A percentile compares a stretch with the other conserved stretches of the same genome.
Evolutionary conservation across 1,140 invertebrate genomes (phyloP).

Genomic region (Triops longicaudatus): DNA sequence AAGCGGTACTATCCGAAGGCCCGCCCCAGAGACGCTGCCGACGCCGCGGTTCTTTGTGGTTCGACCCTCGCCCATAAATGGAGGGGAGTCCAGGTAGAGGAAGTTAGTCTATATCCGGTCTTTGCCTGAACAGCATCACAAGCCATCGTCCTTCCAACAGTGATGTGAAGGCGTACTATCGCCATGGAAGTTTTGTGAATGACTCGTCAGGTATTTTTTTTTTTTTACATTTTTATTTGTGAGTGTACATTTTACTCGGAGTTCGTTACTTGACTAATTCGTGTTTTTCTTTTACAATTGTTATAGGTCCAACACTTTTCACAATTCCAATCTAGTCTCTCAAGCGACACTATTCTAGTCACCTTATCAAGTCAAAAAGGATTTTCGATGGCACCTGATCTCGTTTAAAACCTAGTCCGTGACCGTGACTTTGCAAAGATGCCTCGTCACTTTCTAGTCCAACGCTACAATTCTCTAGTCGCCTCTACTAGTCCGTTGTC

Average conservation of each 20-base stretch:
- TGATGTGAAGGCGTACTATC: not conserved
- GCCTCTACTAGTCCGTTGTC: constrained; percentile 10
- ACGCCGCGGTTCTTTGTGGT: not conserved
- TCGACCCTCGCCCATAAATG: not conserved
- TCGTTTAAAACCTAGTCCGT: not conserved
- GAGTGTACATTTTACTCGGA: not conserved
- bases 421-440: constrained; percentile 10
- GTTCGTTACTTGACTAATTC: not conserved
- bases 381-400: constrained; percentile 8
- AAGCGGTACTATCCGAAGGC: not conserved
- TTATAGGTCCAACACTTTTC: not conserved
- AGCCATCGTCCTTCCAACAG: not conserved
- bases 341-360: too few relatives aligned
- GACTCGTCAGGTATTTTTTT: not conserved
- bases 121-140: not conserved
- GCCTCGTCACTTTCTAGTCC: constrained; percentile 14
- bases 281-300: not conserved
- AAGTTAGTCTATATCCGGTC: constrained; percentile 12
- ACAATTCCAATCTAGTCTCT: not conserved
- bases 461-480: constrained; percentile 11
- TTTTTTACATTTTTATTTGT: not conserved
- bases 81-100: not conserved
- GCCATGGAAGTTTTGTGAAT: constrained; percentile 1
- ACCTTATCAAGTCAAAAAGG: not conserved
- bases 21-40: not conserved